A percentile compares a stretch with the other conserved stretches of the same genome.
Evolutionary conservation across 2,113 vertebrate species (phyloP).

Genomic region (Rafetus swinhoei): DNA sequence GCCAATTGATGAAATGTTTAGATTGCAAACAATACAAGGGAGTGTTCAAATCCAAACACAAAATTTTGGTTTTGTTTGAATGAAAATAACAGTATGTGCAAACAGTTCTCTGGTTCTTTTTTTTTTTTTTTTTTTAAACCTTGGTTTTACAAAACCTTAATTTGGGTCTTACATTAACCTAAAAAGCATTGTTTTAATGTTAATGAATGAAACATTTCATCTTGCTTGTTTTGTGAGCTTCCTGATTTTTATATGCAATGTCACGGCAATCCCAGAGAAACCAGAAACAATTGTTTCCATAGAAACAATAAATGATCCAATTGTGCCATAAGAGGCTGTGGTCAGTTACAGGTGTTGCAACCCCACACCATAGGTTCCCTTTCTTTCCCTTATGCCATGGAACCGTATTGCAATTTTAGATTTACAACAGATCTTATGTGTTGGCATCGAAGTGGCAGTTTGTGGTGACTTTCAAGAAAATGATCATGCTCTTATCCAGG

Average conservation of each 20-base stretch:
- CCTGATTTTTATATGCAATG: background rate
- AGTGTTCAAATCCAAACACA: background rate
- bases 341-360: constrained; percentile 11
- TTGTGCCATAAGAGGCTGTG: background rate
- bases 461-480: background rate
- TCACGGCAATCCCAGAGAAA: background rate
- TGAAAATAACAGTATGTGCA: background rate
- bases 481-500: background rate
- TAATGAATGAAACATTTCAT: background rate
- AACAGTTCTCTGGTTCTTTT: background rate
- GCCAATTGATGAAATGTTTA: background rate
- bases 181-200: background rate
- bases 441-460: background rate
- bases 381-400: background rate
- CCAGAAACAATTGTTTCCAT: constrained; percentile 1
- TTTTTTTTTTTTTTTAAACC: background rate
- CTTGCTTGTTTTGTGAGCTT: background rate
- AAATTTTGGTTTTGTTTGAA: background rate
- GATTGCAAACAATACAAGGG: background rate
- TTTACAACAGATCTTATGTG: background rate
- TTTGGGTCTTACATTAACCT: background rate
- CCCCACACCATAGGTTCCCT: background rate
- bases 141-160: background rate
- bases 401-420: background rate
- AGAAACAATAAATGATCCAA: background rate